A percentile compares a stretch with the other conserved stretches of the same genome.
These are phyloP conservation scores for Saguinus imperator DNA, from an alignment of 2,113 vertebrate genomes.

Conservation along the genomic window DNA sequence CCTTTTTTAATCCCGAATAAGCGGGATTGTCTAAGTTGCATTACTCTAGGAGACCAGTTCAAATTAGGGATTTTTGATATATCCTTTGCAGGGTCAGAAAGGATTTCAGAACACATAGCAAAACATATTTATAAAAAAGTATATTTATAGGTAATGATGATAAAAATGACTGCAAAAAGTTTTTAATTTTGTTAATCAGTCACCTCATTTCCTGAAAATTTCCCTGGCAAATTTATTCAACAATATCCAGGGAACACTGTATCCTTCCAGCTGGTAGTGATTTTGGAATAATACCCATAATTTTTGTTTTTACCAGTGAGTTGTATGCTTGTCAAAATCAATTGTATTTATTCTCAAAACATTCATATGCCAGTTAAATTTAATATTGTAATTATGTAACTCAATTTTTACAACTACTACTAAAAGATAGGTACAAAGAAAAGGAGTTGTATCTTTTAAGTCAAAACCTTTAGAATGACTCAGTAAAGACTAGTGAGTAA, in stretches of 20 bases:
- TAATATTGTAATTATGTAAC: neutral
- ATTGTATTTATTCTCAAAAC: conserved; percentile 9
- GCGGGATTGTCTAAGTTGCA: neutral
- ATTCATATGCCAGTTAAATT: neutral
- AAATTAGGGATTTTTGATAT: neutral
- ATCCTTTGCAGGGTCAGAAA: neutral
- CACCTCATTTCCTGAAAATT: neutral
- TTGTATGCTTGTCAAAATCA: neutral
- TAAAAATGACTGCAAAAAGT: neutral
- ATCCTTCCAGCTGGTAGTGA: neutral
- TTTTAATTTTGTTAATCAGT: neutral
- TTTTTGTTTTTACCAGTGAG: neutral
- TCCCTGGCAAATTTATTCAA: neutral
- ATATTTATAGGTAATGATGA: neutral
- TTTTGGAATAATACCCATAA: neutral
- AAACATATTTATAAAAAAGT: neutral
- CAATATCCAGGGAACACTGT: neutral
- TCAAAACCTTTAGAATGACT: neutral
- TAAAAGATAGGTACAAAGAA: neutral
- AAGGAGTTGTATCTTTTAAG: neutral
- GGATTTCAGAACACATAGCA: neutral
- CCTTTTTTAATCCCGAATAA: neutral
- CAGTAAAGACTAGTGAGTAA: neutral
- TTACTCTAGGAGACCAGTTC: neutral
- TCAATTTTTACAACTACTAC: conserved; percentile 26